Base-by-base conservation (phyloP, 2,888 invertebrate genomes). In the Ochropacha duplaris region DNA sequence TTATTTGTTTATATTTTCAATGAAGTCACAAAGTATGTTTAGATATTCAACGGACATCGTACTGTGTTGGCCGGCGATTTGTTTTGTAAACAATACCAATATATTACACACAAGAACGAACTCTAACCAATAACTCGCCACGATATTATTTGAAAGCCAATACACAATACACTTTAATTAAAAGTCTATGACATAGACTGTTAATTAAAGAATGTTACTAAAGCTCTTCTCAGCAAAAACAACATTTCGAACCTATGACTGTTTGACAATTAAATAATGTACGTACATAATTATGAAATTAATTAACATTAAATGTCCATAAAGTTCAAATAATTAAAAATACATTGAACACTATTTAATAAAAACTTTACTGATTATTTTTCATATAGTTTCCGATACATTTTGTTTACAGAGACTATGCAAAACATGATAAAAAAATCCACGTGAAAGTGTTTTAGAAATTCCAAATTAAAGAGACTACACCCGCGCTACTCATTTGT, bases 121-220 rank as follows among this genome's bases (percentile, higher is more conserved):
- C 24, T 31, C 52, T 31, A 19, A 31, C 31, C 39, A 54, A 54
- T 34, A 54, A 8, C 34, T 65, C 60, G 61, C 61, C 39, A 61
- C 67, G n/a, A 36, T 72, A 67, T 65, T 70, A 67, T 55, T 56
- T 39, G 49, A 58, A 51, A 52, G 58, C 56, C 56, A 50, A 54
- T 56, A 22, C 44, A 50, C n/a, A n/a, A n/a, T n/a, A n/a, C n/a
- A n/a, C n/a, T 4, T 24, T 26, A 31, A 3, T 4, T 36, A n/a
- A n/a, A 2, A n/a, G 36, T n/a, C 6, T 34, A 14, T 34, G 34
- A 34, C 2, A 14, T 28, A 9, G 9, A 4, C 3, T 4, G 5
- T 24, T 4, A 24, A 24, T 24, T 5, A 24, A 24, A 4, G 24
- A 5, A 24, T 24, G 24, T 4, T 4, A 4, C 2, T 24, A 24